Base-by-base conservation (phyloP, 2,113 vertebrate genomes). In the Upupa epops region DNA sequence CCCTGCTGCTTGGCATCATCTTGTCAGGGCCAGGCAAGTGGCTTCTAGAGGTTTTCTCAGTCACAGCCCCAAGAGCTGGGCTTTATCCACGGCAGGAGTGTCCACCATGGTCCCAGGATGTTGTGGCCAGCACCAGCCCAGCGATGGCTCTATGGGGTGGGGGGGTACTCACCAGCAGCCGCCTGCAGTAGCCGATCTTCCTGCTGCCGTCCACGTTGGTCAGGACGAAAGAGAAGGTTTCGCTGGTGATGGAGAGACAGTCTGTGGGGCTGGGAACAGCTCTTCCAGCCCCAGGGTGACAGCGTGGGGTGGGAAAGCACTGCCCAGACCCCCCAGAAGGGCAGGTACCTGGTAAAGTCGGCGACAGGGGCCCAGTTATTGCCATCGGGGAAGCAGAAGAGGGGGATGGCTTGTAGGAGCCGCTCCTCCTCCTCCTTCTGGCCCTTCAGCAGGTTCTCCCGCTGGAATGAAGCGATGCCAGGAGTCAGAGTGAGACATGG, bases 211-310 rank as follows among this genome's bases (percentile, higher is more conserved):
- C 99, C 29, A 99, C 86, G 3, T 99, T 99, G 37, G 99, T 99
- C 96, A 99, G 97, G 42, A 99, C 98, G 1, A 99, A 99, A 7
- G 99, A 99, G 94, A 99, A 99, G 11, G 99, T 99, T 97, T 99
- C 99, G 8, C 99, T 99, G 96, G n/a, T n/a, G 42, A 96, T 91
- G 93, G 76, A 93, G 49, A 92, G 55, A 83, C 40, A 65, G 63
- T 0, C 2, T 2, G 0, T 6, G 46, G 21, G 17, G 58, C 45
- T 4, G 54, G 72, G 73, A 42, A 19, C 0, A 10, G 45, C n/a
- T 45, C 55, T 22, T 34, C 42, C 65, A 78, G 66, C 66, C 84
- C 13, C 9, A 19, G 8, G 46, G 0, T 32, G 48, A 70, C 61
- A 54, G 61, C 56, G n/a, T 8, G 13, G 56, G 26, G 24, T 58